Percentiles rank a stretch among this genome's conserved stretches.
These are phyloP conservation scores for Clarias magur DNA, from an alignment of 2,113 vertebrate genomes.

Conservation along the genomic window DNA sequence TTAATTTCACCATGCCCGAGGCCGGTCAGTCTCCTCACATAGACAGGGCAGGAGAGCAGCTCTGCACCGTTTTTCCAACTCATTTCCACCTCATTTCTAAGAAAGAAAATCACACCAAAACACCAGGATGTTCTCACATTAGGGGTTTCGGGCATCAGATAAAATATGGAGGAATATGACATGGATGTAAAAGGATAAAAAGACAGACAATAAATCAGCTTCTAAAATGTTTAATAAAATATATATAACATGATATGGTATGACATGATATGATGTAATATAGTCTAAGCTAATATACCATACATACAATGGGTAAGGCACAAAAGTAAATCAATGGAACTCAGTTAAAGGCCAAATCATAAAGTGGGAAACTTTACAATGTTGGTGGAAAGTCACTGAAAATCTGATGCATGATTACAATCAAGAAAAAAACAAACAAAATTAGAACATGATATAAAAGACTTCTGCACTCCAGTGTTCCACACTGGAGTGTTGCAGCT, in stretches of 20 bases:
- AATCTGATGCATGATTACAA: neutral
- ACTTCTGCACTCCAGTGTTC: neutral
- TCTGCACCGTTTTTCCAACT: slow-evolving; percentile 52
- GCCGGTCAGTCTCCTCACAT: slow-evolving; percentile 74
- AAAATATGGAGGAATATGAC: neutral
- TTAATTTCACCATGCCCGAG: slow-evolving; percentile 81
- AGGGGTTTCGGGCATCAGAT: neutral
- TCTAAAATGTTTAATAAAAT: neutral
- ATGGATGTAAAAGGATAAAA: too few relatives aligned
- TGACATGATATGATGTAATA: too few relatives aligned
- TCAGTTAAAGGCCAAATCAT: neutral
- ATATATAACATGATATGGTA: too few relatives aligned
- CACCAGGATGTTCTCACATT: neutral
- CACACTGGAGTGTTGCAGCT: too few relatives aligned
- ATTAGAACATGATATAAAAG: neutral
- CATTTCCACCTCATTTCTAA: neutral
- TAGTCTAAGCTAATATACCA: too few relatives aligned
- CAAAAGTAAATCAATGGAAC: neutral
- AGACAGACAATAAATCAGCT: neutral
- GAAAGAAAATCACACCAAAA: slow-evolving; percentile 51
- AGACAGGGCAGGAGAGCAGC: slow-evolving; percentile 43
- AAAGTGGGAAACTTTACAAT: neutral
- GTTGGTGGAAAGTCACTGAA: neutral
- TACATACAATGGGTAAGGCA: neutral
- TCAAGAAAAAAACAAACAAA: neutral